Evolutionary conservation across 1,140 invertebrate species (phyloP).

Genomic region (Bombus picipes): DNA sequence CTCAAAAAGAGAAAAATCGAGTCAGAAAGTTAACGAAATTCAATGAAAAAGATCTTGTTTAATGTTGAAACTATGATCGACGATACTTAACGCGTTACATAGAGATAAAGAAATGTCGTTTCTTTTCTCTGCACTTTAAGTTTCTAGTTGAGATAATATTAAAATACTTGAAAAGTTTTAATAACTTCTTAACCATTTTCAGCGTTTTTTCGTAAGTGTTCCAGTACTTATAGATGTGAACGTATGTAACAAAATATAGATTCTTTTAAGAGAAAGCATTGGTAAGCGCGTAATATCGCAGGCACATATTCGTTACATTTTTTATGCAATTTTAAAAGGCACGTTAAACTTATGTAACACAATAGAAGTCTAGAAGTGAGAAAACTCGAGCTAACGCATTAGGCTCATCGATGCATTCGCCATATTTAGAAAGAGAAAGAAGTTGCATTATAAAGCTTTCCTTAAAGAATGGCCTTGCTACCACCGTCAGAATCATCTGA

Average conservation of each 20-base stretch:
- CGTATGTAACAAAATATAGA: neutral
- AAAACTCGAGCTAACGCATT: neutral
- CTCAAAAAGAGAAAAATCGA: neutral
- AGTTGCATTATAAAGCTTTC: neutral
- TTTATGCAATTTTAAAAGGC: neutral
- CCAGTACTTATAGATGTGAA: neutral
- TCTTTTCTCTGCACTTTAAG: no score
- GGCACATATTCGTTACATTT: neutral
- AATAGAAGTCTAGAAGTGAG: neutral
- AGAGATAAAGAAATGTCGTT: neutral
- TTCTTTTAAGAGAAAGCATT: neutral
- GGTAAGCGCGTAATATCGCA: neutral
- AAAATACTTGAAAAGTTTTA: neutral
- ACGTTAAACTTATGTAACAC: neutral
- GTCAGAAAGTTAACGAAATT: neutral
- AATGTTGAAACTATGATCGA: neutral
- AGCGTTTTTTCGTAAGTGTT: neutral
- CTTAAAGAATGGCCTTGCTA: neutral
- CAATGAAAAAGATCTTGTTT: neutral
- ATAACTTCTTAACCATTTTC: neutral
- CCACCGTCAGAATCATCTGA: neutral
- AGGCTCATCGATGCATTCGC: neutral
- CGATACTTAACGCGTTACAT: no score
- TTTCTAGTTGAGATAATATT: neutral
- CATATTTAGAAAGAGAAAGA: neutral